Percentiles rank a stretch among this genome's conserved stretches.
phyloP scores from a whole-genome alignment of 2,797 vertebrate genomes.

The Anomalospiza imberbis region DNA sequence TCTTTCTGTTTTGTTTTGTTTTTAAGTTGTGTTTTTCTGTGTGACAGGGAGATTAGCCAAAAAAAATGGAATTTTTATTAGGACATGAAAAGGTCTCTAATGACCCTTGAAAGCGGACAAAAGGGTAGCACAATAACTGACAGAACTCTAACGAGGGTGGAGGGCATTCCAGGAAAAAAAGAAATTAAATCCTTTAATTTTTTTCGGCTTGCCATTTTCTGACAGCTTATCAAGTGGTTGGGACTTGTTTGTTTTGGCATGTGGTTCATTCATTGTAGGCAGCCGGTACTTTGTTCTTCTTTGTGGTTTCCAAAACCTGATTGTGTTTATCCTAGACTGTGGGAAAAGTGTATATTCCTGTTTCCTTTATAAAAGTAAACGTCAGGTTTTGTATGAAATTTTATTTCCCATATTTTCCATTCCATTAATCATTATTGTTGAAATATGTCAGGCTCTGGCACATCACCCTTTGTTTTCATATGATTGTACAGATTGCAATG shows the following conservation, averaged over 20 bases:
- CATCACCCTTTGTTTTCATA: slow-evolving; percentile 65
- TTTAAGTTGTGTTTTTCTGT: slow-evolving; percentile 46
- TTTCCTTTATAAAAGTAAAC: slow-evolving; percentile 74
- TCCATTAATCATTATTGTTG: slow-evolving; percentile 67
- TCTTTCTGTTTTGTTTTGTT: not conserved
- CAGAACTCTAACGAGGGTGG: slow-evolving; percentile 66
- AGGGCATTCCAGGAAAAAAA: slow-evolving; percentile 69
- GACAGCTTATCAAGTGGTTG: slow-evolving; percentile 76
- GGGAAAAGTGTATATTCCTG: slow-evolving; percentile 73
- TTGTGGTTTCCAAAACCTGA: slow-evolving; percentile 68
- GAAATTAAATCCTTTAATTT: slow-evolving; percentile 70
- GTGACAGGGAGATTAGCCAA: slow-evolving; percentile 49
- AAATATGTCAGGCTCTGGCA: slow-evolving; percentile 66
- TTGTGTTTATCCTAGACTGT: slow-evolving; percentile 69
- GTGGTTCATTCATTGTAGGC: slow-evolving; percentile 53
- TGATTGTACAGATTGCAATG: slow-evolving; percentile 64
- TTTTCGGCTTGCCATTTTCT: slow-evolving; percentile 73
- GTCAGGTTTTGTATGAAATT: slow-evolving; percentile 73
- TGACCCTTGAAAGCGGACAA: slow-evolving; percentile 59
- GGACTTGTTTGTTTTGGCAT: slow-evolving; percentile 78
- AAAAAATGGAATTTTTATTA: slow-evolving; percentile 67
- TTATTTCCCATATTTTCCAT: slow-evolving; percentile 76
- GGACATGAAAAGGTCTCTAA: slow-evolving; percentile 65
- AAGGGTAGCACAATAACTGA: slow-evolving; percentile 54
- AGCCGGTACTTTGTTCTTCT: slow-evolving; percentile 70